Percentiles rank a stretch among this genome's conserved stretches.
Evolutionary conservation across 2,797 vertebrate species (phyloP).

Genomic region (Ficedula albicollis): DNA sequence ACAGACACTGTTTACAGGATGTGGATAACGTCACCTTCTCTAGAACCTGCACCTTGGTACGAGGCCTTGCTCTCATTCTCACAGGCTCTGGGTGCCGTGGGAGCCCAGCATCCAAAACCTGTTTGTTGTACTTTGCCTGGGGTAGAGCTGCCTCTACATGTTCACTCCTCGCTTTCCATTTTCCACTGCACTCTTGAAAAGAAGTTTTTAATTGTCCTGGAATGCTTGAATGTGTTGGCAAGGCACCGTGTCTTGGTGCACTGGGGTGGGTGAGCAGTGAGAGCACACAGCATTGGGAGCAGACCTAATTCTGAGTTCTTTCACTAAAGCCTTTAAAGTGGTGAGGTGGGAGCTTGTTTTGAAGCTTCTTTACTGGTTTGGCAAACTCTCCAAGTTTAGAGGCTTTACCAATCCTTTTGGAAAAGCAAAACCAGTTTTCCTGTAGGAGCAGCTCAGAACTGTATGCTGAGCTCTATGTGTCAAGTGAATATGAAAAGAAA

Average conservation of each 20-base stretch:
- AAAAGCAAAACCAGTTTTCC: conserved; percentile 20
- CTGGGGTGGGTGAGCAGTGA: neutral
- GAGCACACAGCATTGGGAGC: neutral
- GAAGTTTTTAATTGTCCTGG: neutral
- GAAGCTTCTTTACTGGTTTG: neutral
- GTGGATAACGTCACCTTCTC: neutral
- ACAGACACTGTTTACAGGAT: neutral
- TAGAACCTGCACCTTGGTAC: rapidly evolving
- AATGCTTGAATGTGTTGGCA: neutral
- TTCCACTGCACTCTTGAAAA: neutral
- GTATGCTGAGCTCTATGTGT: neutral
- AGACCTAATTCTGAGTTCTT: neutral
- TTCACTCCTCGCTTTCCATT: neutral
- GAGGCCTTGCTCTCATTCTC: rapidly evolving
- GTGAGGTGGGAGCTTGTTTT: neutral
- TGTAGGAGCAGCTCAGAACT: neutral
- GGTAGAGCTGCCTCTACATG: conserved; percentile 4
- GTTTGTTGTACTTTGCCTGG: rapidly evolving
- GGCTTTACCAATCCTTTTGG: neutral
- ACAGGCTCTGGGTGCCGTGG: neutral
- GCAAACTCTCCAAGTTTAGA: neutral
- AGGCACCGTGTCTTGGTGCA: rapidly evolving
- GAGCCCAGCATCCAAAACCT: neutral
- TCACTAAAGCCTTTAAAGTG: neutral
- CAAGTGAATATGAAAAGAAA: neutral